Conservation (phyloP, 2,113 vertebrate genomes). For the Collichthys lucidus region DNA sequence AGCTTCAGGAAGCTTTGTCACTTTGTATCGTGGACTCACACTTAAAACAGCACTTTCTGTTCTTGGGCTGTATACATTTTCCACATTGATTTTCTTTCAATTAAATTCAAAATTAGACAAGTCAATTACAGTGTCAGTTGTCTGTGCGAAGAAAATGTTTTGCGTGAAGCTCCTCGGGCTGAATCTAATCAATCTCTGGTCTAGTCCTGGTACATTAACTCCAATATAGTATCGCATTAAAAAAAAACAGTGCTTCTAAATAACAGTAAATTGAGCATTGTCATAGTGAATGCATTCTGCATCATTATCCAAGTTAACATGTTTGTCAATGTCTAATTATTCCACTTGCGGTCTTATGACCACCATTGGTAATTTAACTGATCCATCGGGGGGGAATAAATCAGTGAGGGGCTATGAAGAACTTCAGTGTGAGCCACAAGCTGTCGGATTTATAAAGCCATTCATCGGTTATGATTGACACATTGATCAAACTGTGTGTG, state of each 20-base stretch:
- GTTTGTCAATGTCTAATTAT: background rate
- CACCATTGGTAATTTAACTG: background rate
- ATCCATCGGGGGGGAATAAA: background rate
- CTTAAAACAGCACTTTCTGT: constrained; percentile 5
- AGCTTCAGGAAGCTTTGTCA: constrained; percentile 16
- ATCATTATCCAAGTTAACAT: constrained; percentile 1
- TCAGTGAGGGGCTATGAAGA: background rate
- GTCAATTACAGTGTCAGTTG: background rate
- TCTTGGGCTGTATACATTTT: background rate
- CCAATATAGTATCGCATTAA: background rate
- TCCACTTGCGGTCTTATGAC: background rate
- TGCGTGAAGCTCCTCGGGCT: constrained; percentile 1
- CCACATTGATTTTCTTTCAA: too few species aligned
- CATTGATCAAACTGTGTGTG: background rate
- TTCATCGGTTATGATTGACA: background rate
- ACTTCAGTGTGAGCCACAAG: background rate
- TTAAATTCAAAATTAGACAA: too few species aligned
- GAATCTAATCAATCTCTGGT: background rate
- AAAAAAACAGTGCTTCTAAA: background rate
- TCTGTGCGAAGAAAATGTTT: constrained; percentile 4
- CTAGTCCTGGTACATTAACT: background rate
- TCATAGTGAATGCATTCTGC: background rate
- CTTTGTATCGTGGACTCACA: constrained; percentile 2
- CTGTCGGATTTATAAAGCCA: constrained; percentile 2
- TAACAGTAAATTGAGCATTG: background rate